Base-by-base conservation (phyloP, 2,113 vertebrate species). In the Acanthochromis polyacanthus region DNA sequence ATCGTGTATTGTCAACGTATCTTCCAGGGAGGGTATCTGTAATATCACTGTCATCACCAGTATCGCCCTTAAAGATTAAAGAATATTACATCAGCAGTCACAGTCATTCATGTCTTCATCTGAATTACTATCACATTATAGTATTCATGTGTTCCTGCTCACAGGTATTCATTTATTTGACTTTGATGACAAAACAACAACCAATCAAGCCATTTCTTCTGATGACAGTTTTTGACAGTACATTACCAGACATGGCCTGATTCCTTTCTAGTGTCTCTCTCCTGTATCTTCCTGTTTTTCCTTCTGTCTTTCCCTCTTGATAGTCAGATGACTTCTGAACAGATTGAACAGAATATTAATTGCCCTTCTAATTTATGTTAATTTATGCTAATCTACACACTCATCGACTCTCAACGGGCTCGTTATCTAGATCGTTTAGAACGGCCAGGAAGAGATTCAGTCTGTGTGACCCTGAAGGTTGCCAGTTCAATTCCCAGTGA, bases 271-370 rank as follows among this genome's bases (percentile, higher is more conserved):
- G 50, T 70, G 23, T 63, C 65, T 70, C 43, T 60, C 65, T 80
- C 50, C 55, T 66, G 63, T 60, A 71, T 52, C 80, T 85, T 83
- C 79, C 61, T 87, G 65, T 78, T 86, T 82, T 82, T 78, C 58
- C 59, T 81, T 71, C 71, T 14, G 56, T 75, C 84, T 88, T 66
- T 84, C 66, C 82, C 82, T 87, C 79, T 53, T 80, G 77, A 85
- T 82, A 81, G 86, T 84, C 65, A 59, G 70, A 90, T 78, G 78
- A 91, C 86, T 88, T 91, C 75, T 81, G 80, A 92, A 90, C 88
- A 92, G 86, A 92, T 89, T 92, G 90, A 91, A 90, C 85, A 72
- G 88, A 92, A 92, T 93, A 92, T 92, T 92, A 93, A 93, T 92
- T 91, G 77, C 57, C 75, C 72, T 59, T 71, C 89, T 92, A 91